These are phyloP conservation scores for Parasteatoda lunata DNA, from an alignment of 2,888 invertebrate species.

Conservation along the genomic window DNA sequence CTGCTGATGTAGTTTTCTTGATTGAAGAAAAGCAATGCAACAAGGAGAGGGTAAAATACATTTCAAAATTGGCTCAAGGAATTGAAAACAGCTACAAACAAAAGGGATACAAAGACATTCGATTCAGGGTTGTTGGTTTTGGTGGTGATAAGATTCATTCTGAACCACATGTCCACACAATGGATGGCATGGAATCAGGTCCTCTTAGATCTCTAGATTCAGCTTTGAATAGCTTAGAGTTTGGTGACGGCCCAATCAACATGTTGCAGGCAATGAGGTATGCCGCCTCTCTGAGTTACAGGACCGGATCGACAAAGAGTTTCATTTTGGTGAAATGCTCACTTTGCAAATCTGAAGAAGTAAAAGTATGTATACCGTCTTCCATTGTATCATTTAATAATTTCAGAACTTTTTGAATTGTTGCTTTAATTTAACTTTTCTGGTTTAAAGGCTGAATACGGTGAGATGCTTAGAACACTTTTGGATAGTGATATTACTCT, in stretches of 20 bases:
- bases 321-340: slow-evolving; percentile 75
- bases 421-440: background rate
- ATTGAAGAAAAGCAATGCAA: slow-evolving; percentile 82
- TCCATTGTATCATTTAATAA: background rate
- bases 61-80: slow-evolving; percentile 56
- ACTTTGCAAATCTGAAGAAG: slow-evolving; percentile 72
- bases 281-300: slow-evolving; percentile 74
- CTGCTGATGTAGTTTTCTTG: slow-evolving; percentile 87
- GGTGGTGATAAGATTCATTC: slow-evolving; percentile 86
- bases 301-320: slow-evolving; percentile 76
- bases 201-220: slow-evolving; percentile 78
- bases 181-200: slow-evolving; percentile 81
- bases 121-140: slow-evolving; percentile 86
- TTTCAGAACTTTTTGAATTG: background rate
- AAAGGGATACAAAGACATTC: slow-evolving; percentile 73
- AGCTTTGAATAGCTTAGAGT: slow-evolving; percentile 82
- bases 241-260: slow-evolving; percentile 77
- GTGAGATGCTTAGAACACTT: slow-evolving; percentile 86
- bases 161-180: slow-evolving; percentile 81
- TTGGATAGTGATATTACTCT: slow-evolving; percentile 86
- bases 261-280: slow-evolving; percentile 72
- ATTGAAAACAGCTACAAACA: slow-evolving; percentile 71
- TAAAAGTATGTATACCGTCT: slow-evolving; percentile 35
- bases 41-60: slow-evolving; percentile 70
- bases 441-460: slow-evolving; percentile 79